Evolutionary conservation across 2,797 vertebrate species (phyloP).

Genomic region (Manis javanica): DNA sequence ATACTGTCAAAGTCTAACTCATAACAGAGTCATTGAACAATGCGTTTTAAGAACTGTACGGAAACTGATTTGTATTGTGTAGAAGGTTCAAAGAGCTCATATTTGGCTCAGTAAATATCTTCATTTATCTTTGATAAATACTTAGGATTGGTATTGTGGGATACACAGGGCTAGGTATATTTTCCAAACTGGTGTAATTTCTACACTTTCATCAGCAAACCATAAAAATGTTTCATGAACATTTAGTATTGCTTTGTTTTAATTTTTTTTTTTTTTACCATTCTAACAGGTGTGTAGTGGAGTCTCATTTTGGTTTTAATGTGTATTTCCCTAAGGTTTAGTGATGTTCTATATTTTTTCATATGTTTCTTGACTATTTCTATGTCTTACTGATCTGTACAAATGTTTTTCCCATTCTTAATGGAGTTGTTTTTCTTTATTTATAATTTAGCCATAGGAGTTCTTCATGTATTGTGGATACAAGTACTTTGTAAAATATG

Average conservation of each 20-base stretch:
- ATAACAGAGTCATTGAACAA: not conserved
- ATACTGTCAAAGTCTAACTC: not conserved
- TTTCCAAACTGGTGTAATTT: not conserved
- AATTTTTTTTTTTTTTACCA: not conserved
- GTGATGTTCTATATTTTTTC: not conserved
- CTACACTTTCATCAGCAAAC: not conserved
- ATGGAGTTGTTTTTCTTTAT: not conserved
- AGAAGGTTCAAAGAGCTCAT: not conserved
- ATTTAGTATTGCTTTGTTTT: not conserved
- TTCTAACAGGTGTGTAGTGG: not conserved
- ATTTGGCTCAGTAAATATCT: not conserved
- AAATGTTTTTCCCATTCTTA: not conserved
- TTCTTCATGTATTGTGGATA: not conserved
- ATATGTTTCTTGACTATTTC: not conserved
- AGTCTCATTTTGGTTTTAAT: not conserved
- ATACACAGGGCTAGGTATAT: not conserved
- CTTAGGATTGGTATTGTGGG: not conserved
- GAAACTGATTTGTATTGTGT: not conserved
- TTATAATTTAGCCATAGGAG: not conserved
- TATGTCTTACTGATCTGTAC: not conserved
- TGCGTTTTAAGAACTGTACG: not conserved
- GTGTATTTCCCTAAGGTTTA: not conserved
- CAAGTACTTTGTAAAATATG: not conserved
- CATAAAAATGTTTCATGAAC: not conserved
- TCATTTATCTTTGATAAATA: not conserved